Conservation (phyloP, 2,888 invertebrate genomes). For the Laothoe populi region DNA sequence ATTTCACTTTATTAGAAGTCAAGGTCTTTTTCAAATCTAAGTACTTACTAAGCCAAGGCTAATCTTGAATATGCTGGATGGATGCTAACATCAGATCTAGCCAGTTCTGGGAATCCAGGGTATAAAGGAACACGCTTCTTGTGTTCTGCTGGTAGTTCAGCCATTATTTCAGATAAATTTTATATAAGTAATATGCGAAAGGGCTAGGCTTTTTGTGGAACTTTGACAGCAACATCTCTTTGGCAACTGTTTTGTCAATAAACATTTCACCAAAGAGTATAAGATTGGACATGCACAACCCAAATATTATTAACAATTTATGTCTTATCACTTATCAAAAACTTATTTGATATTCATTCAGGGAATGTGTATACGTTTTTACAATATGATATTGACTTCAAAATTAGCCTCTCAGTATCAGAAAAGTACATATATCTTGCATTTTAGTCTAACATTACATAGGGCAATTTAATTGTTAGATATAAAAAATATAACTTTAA, state of each 20-base stretch:
- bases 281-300: no score
- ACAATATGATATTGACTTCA: no score
- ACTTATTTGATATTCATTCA: not conserved
- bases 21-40: not conserved
- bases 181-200: not conserved
- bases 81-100: conserved; percentile 85
- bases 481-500: not conserved
- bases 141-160: conserved; percentile 38
- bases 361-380: not conserved
- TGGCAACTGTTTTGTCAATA: conserved; percentile 38
- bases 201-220: not conserved
- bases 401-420: no score
- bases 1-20: no score
- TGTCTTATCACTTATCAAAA: not conserved
- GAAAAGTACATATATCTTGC: no score
- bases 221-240: conserved; percentile 13
- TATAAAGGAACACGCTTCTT: conserved; percentile 66
- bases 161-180: conserved; percentile 36
- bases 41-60: conserved; percentile 86
- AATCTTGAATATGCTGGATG: conserved; percentile 86
- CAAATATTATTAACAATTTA: no score
- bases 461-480: not conserved
- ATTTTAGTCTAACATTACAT: no score
- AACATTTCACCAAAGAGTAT: no score
- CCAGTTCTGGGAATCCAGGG: conserved; percentile 81